Percentiles rank a stretch among this genome's conserved stretches.
Evolutionary conservation across 2,797 vertebrate genomes (phyloP).

Genomic region (Lithobates pipiens): DNA sequence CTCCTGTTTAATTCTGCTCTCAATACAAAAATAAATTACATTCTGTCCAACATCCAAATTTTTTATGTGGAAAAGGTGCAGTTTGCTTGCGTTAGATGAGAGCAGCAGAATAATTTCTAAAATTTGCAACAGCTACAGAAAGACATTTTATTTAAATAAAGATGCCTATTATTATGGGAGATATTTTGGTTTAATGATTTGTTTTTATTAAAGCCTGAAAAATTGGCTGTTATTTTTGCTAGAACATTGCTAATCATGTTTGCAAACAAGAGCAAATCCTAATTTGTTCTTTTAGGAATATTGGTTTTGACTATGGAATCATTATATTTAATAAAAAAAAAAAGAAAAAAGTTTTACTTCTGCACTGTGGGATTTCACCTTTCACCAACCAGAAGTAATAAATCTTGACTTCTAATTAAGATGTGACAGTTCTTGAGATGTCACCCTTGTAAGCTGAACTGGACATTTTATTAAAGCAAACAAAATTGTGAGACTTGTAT

Average conservation of each 20-base stretch:
- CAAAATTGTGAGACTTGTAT: conserved; percentile 25
- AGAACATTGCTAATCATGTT: conserved; percentile 25
- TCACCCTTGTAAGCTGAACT: conserved; percentile 44
- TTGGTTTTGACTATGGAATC: not conserved
- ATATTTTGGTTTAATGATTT: not conserved
- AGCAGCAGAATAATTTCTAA: not conserved
- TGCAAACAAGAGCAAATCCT: not conserved
- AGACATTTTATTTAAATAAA: not conserved
- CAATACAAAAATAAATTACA: no score
- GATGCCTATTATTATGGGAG: not conserved
- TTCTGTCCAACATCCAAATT: not conserved
- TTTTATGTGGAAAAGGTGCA: not conserved
- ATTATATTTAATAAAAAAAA: not conserved
- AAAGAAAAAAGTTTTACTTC: not conserved
- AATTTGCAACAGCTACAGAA: not conserved
- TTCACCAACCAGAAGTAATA: conserved; percentile 46
- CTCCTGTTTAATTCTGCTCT: no score
- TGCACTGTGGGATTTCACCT: conserved; percentile 24
- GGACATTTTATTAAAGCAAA: conserved; percentile 39
- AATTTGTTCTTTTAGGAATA: not conserved
- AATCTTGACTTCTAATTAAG: conserved; percentile 52
- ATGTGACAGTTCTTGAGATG: conserved; percentile 47
- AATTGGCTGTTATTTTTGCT: conserved; percentile 26
- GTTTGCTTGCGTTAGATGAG: not conserved
- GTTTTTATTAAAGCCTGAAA: not conserved